phyloP scores from a whole-genome alignment of 1,140 invertebrate species.

The Helicoverpa zea region DNA sequence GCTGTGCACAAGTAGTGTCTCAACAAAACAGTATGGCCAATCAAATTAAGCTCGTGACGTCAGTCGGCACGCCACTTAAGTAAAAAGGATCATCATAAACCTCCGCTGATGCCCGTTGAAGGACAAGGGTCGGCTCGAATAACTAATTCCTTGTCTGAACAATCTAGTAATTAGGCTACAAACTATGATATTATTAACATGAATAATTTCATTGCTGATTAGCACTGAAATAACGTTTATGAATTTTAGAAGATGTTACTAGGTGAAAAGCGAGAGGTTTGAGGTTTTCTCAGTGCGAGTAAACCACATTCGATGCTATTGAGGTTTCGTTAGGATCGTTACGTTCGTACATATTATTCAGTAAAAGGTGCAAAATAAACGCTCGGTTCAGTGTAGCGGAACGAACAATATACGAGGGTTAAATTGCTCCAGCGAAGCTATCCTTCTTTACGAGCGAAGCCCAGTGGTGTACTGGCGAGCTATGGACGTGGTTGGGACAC shows the following conservation, averaged over 20 bases:
- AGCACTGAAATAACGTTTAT: neutral
- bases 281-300: neutral
- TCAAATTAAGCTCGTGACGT: neutral
- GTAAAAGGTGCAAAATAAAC: conserved; percentile 11
- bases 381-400: conserved; percentile 2
- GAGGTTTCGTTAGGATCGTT: neutral
- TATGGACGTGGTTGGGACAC: neutral
- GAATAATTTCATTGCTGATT: no score
- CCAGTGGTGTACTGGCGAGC: neutral
- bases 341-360: neutral
- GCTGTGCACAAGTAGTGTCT: neutral
- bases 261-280: neutral
- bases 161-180: neutral
- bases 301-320: neutral
- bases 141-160: conserved; percentile 15
- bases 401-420: conserved; percentile 4
- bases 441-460: conserved; percentile 7
- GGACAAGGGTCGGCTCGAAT: conserved; percentile 17
- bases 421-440: conserved; percentile 10
- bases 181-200: neutral
- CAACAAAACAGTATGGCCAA: neutral
- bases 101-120: conserved; percentile 20
- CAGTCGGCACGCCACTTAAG: neutral
- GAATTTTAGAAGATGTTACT: neutral
- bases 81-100: conserved; percentile 39